Evolutionary conservation across 2,113 vertebrate genomes (phyloP).

Genomic region (Pardalotus punctatus): DNA sequence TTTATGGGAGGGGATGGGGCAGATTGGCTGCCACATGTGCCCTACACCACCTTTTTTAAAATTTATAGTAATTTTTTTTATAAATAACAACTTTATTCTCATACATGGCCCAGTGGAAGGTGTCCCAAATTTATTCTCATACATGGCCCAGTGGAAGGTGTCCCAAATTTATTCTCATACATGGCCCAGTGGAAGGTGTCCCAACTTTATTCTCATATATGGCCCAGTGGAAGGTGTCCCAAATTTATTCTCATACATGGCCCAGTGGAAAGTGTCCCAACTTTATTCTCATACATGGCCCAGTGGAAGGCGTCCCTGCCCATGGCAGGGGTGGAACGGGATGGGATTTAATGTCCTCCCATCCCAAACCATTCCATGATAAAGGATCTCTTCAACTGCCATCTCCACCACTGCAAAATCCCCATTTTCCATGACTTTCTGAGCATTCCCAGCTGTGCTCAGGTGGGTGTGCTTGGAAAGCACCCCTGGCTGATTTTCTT

Average conservation of each 20-base stretch:
- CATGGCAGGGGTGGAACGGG: not conserved
- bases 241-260: rapidly evolving
- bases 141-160: not conserved
- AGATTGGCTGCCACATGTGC: not conserved
- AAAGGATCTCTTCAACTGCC: not conserved
- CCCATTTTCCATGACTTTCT: not conserved
- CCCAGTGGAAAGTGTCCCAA: not conserved
- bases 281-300: rapidly evolving
- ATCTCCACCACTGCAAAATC: not conserved
- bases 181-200: not conserved
- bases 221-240: not conserved
- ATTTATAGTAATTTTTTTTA: too few relatives aligned
- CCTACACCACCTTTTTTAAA: too few relatives aligned
- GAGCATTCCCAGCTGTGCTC: not conserved
- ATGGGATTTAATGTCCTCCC: not conserved
- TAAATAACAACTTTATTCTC: rapidly evolving
- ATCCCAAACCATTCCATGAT: not conserved
- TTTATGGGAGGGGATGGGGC: not conserved
- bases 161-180: not conserved
- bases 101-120: not conserved
- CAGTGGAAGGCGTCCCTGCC: too few relatives aligned
- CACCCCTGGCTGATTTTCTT: not conserved
- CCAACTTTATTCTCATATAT: not conserved
- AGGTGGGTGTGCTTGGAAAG: too few relatives aligned
- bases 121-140: not conserved